phyloP scores from a whole-genome alignment of 2,113 vertebrate genomes.

The Pedetes capensis region DNA sequence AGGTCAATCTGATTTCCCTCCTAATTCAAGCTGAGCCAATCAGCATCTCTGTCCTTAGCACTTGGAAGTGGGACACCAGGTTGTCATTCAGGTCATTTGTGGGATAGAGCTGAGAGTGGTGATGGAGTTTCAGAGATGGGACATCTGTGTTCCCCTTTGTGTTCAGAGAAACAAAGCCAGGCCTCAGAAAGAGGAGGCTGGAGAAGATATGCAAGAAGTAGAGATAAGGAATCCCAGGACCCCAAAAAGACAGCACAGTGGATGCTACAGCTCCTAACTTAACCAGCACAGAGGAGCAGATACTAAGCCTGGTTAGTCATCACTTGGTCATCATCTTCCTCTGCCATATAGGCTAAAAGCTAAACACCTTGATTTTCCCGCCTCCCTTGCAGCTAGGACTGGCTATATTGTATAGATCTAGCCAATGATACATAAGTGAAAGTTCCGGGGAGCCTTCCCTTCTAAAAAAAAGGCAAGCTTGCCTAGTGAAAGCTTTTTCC shows the following conservation, averaged over 20 bases:
- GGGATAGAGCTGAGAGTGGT: background rate
- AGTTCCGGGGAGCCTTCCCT: background rate
- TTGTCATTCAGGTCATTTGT: background rate
- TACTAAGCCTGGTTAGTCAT: background rate
- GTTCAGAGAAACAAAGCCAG: background rate
- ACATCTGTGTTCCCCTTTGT: background rate
- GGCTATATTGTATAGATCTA: background rate
- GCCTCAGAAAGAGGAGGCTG: background rate
- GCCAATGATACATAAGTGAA: background rate
- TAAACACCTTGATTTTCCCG: background rate
- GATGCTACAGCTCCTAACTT: background rate
- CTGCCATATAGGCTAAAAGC: background rate
- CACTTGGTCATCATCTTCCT: background rate
- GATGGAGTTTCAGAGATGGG: background rate
- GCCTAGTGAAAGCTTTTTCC: background rate
- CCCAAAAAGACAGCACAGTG: background rate
- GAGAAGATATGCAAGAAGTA: background rate
- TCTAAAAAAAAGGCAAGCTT: background rate
- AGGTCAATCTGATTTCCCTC: background rate
- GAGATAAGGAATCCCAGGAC: background rate
- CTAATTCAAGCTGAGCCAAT: background rate
- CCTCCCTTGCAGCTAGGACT: constrained; percentile 18
- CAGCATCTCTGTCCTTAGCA: background rate
- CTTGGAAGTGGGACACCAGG: background rate
- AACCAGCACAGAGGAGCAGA: background rate